Evolutionary conservation across 2,888 invertebrate species (phyloP).

Genomic region (Tuta absoluta): DNA sequence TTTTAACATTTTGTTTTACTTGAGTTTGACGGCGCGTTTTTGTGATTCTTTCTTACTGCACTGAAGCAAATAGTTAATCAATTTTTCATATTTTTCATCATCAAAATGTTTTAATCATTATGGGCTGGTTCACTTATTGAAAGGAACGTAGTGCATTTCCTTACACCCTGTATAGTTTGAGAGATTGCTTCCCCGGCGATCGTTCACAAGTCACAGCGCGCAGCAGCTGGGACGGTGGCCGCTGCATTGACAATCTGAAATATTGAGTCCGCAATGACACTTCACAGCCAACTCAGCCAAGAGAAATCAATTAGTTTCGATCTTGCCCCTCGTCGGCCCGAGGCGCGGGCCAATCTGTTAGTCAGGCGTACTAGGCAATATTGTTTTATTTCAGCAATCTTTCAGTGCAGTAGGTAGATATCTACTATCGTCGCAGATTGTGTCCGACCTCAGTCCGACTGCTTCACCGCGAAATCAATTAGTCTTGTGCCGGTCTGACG

Average conservation of each 20-base stretch:
- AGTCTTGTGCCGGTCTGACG: neutral
- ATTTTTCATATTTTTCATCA: too few species aligned
- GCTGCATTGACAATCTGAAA: neutral
- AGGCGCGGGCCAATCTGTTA: neutral
- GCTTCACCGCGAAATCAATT: constrained; percentile 7
- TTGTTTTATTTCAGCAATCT: too few species aligned
- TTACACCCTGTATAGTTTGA: neutral
- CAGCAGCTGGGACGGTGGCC: neutral
- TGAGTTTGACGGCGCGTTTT: too few species aligned
- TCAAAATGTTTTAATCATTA: too few species aligned
- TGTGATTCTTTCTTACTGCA: too few species aligned
- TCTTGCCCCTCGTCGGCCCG: neutral
- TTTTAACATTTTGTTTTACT: too few species aligned
- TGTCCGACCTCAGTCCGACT: neutral
- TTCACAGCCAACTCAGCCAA: neutral
- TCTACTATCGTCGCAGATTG: too few species aligned
- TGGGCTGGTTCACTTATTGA: too few species aligned
- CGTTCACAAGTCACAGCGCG: neutral
- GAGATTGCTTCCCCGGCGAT: neutral
- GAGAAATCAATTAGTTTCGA: constrained; percentile 2
- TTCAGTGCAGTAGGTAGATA: too few species aligned
- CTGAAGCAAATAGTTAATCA: too few species aligned
- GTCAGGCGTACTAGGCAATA: too few species aligned
- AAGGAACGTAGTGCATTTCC: too few species aligned
- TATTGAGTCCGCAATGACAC: neutral